Conservation (phyloP, 2,113 vertebrate genomes). For the Anseranas semipalmata region DNA sequence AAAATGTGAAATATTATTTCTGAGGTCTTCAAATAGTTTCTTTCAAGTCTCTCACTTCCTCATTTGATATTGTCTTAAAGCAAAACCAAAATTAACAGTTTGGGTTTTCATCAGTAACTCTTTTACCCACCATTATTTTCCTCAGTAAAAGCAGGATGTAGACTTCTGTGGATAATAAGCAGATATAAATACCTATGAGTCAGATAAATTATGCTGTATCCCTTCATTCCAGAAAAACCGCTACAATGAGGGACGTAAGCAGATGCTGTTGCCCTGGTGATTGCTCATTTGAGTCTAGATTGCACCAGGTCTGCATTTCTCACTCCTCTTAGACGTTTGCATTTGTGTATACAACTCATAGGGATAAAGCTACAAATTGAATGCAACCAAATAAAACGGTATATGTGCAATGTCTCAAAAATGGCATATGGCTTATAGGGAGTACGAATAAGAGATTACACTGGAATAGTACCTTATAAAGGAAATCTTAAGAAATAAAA, state of each 20-base stretch:
- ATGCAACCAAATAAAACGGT: not conserved
- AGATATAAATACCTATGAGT: slow-evolving; percentile 50
- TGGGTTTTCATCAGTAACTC: not conserved
- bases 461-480: not conserved
- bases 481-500: not conserved
- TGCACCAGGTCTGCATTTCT: not conserved
- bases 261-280: slow-evolving; percentile 53
- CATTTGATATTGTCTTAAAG: not conserved
- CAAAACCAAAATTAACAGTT: not conserved
- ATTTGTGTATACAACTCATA: not conserved
- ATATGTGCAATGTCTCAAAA: not conserved
- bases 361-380: not conserved
- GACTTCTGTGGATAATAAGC: not conserved
- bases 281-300: not conserved
- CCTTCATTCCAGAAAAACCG: not conserved
- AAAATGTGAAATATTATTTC: not conserved
- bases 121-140: not conserved
- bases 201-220: slow-evolving; percentile 30
- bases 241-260: not conserved
- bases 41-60: not conserved
- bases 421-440: not conserved
- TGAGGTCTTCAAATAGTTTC: not conserved
- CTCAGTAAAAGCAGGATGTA: not conserved
- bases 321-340: not conserved
- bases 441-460: not conserved